Conservation (phyloP, 2,113 vertebrate genomes). For the Channa maculata region DNA sequence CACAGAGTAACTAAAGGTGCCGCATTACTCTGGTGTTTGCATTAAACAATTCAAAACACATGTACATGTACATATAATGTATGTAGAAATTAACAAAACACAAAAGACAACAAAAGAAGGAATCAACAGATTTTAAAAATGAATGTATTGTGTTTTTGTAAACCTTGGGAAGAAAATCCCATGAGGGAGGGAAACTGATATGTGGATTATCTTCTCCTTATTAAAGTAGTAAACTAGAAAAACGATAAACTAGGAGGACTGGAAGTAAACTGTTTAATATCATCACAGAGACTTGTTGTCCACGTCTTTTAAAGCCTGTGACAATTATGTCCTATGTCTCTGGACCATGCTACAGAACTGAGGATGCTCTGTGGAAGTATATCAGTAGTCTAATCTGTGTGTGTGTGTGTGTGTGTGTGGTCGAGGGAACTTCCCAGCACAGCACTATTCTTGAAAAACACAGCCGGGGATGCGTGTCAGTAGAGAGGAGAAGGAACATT, state of each 20-base stretch:
- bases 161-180: too few species aligned
- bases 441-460: conserved; percentile 11
- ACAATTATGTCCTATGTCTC: conserved; percentile 49
- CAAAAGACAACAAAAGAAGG: too few species aligned
- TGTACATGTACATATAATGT: too few species aligned
- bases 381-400: conserved; percentile 51
- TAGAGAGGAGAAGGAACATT: background rate
- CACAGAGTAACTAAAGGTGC: background rate
- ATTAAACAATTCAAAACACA: too few species aligned
- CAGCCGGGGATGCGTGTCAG: conserved; percentile 6
- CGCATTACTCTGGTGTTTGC: background rate
- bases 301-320: conserved; percentile 30
- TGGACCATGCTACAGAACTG: conserved; percentile 36
- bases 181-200: background rate
- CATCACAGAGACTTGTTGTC: conserved; percentile 46
- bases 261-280: conserved; percentile 41
- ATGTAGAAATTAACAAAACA: too few species aligned
- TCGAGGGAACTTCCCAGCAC: conserved; percentile 37
- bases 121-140: too few species aligned
- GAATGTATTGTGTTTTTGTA: too few species aligned
- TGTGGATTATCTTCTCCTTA: conserved; percentile 10
- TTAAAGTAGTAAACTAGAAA: conserved; percentile 31
- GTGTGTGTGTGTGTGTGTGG: conserved; percentile 56
- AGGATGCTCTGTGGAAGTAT: conserved; percentile 44
- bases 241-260: conserved; percentile 43